These are phyloP conservation scores for Argyra leucocephala DNA, from an alignment of 2,888 invertebrate species.

Conservation along the genomic window DNA sequence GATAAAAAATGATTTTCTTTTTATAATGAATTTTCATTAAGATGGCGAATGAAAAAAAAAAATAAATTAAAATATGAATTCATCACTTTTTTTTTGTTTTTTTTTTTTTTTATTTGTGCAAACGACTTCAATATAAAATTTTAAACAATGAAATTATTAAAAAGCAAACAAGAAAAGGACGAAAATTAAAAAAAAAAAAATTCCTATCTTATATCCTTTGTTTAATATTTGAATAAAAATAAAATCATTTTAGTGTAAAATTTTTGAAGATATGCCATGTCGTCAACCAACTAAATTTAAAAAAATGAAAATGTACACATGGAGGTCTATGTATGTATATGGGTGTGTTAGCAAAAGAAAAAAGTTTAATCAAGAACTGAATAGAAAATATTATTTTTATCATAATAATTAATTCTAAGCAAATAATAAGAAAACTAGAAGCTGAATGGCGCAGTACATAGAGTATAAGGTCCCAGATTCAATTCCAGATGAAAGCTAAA, in stretches of 20 bases:
- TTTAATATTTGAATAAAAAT: background rate
- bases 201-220: background rate
- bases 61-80: background rate
- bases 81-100: background rate
- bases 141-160: conserved; percentile 6
- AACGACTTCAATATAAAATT: conserved; percentile 1
- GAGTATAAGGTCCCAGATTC: too few relatives aligned
- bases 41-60: background rate
- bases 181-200: background rate
- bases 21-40: conserved; percentile 5
- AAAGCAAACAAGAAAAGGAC: background rate
- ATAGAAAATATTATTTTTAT: too few relatives aligned
- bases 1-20: background rate
- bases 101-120: background rate
- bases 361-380: too few relatives aligned
- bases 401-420: too few relatives aligned
- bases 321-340: background rate
- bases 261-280: background rate
- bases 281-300: background rate
- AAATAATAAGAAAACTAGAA: too few relatives aligned
- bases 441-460: too few relatives aligned
- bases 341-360: background rate
- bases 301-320: background rate
- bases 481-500: too few relatives aligned
- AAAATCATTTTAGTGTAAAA: conserved; percentile 2